phyloP scores from a whole-genome alignment of 2,797 vertebrate species.

The Chromobotia macracanthus region DNA sequence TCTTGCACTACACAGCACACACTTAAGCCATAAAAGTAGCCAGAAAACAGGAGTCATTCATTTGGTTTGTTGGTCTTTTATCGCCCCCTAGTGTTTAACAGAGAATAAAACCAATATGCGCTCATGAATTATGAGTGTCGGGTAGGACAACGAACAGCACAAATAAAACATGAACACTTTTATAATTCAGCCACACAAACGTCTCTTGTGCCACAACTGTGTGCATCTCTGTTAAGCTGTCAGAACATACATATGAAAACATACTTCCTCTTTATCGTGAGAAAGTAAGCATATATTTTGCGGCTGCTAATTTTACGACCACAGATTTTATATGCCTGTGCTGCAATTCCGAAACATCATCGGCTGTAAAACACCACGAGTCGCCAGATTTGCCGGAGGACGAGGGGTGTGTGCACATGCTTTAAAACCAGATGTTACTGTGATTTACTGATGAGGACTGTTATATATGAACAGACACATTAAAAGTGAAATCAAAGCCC shows the following conservation, averaged over 20 bases:
- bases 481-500: slow-evolving; percentile 38
- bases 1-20: slow-evolving; percentile 17
- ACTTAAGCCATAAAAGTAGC: slow-evolving; percentile 5
- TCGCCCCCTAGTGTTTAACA: slow-evolving; percentile 76
- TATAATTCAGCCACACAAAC: slow-evolving; percentile 35
- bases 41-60: slow-evolving; percentile 15
- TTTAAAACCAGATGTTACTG: slow-evolving; percentile 57
- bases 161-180: slow-evolving; percentile 52
- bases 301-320: slow-evolving; percentile 82
- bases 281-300: slow-evolving; percentile 82
- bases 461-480: slow-evolving; percentile 35
- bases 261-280: slow-evolving; percentile 72
- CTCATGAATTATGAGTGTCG: slow-evolving; percentile 25
- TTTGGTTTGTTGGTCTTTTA: slow-evolving; percentile 67
- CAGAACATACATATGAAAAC: slow-evolving; percentile 67
- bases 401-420: slow-evolving; percentile 49
- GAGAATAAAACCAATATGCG: not conserved
- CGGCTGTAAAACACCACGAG: slow-evolving; percentile 77
- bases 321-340: slow-evolving; percentile 80
- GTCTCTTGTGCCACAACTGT: slow-evolving; percentile 4
- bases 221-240: slow-evolving; percentile 41
- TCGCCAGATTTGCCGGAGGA: slow-evolving; percentile 71
- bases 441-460: slow-evolving; percentile 47
- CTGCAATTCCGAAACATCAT: slow-evolving; percentile 76
- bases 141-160: slow-evolving; percentile 42